Conservation (phyloP, 23 tunicate species). For the Halocynthia aurantium region DNA sequence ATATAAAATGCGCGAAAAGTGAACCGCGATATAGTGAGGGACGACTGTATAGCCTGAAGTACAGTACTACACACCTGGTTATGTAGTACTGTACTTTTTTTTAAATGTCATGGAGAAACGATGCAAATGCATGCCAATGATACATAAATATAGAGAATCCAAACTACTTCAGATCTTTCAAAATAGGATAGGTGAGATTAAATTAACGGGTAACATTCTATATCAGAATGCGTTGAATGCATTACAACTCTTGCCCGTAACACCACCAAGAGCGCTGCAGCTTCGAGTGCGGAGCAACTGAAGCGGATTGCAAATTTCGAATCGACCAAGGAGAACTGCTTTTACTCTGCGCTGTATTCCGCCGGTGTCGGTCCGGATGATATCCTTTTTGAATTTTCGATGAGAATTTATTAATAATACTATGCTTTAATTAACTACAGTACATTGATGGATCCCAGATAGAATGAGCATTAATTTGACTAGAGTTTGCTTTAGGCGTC, state of each 20-base stretch:
- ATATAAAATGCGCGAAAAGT: too few relatives aligned
- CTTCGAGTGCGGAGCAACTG: constrained; percentile 4
- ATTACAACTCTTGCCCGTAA: constrained; percentile 17
- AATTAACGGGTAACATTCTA: neutral
- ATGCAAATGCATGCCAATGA: too few relatives aligned
- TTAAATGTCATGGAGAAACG: too few relatives aligned
- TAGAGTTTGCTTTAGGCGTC: too few relatives aligned
- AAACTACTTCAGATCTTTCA: neutral
- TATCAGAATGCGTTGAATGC: constrained; percentile 34
- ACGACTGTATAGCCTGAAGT: too few relatives aligned
- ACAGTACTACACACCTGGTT: too few relatives aligned
- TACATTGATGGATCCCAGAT: neutral
- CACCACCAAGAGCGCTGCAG: constrained; percentile 17
- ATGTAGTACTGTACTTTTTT: too few relatives aligned
- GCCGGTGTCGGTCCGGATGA: constrained; percentile 8
- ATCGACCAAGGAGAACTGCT: neutral
- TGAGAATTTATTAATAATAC: neutral
- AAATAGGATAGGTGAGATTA: neutral
- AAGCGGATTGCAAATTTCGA: neutral
- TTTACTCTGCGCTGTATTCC: constrained; percentile 10
- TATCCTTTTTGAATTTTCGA: constrained; percentile 34
- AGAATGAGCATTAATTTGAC: too few relatives aligned
- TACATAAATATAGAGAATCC: too few relatives aligned
- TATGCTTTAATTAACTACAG: neutral
- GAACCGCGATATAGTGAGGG: too few relatives aligned